Evolutionary conservation across 2,797 vertebrate genomes (phyloP), one percentile per base, ranked within the genome.

Genomic region (Peromyscus nudipes): DNA sequence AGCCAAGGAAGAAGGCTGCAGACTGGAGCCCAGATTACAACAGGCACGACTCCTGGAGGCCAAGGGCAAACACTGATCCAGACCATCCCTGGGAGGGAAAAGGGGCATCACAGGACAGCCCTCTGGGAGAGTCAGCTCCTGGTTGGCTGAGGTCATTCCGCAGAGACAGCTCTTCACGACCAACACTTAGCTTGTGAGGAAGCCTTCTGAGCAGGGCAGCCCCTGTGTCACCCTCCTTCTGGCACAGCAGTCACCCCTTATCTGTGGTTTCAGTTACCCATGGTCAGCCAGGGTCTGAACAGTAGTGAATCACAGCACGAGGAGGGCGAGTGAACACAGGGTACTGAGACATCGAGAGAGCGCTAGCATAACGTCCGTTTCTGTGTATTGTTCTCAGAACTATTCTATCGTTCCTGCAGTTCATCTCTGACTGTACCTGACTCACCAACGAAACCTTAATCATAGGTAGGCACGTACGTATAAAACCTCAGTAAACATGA

Each of bases 41-140:
- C 14, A 73, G 65, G 16, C 37, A 0, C 12, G 67, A 76, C 65
- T 17, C 31, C 46, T 37, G 23, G 27, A 80, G 43, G 31, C 25
- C 67, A 65, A 17, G 25, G 67, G 34, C 23, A 25, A 1, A 12
- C 31, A 14, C 29, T 1, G 8, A 17, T 40, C n/a, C 19, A 34
- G 21, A 37, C n/a, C 76, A 40, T 55, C 40, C 12, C 6, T 37
- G 29, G 25, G 23, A 57, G 57, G 49, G 34, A 19, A 0, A n/a
- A 2, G 25, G 7, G 3, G 1, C 1, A 10, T 16, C 12, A 1
- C 1, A 11, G 29, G 16, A 17, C 4, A 55, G 67, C 2, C 43
- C 69, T 57, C 73, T 57, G 75, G n/a, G 52, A 85, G 57, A 76
- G n/a, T 64, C 49, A 12, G 40, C 71, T 71, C 10, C 4, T 29